phyloP scores from a whole-genome alignment of 2,888 invertebrate genomes.

The Priocnemis perturbator region DNA sequence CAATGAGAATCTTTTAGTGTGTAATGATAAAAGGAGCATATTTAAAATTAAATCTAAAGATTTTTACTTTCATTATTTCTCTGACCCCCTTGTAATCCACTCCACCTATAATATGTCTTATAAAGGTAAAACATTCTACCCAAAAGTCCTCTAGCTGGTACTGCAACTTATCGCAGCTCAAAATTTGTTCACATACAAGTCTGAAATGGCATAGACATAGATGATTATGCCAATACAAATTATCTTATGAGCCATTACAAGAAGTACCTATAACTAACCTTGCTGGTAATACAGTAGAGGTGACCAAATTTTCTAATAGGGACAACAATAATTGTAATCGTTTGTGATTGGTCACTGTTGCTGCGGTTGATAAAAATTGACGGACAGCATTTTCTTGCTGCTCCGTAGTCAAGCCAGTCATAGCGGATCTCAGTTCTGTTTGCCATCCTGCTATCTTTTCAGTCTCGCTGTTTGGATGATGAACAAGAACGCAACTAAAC shows the following conservation, averaged over 20 bases:
- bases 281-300: conserved; percentile 84
- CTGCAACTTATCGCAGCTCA: conserved; percentile 88
- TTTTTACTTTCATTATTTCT: conserved; percentile 89
- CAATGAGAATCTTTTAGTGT: neutral
- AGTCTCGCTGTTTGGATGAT: conserved; percentile 83
- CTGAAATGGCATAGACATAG: conserved; percentile 75
- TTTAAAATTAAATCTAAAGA: too few species aligned
- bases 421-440: conserved; percentile 82
- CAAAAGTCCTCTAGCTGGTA: conserved; percentile 91
- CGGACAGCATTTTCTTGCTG: conserved; percentile 85
- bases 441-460: conserved; percentile 83
- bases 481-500: conserved; percentile 91
- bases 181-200: conserved; percentile 90
- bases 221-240: neutral
- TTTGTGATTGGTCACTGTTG: conserved; percentile 84
- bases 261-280: conserved; percentile 75
- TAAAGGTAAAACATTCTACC: conserved; percentile 90
- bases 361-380: conserved; percentile 85
- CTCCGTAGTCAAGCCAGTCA: conserved; percentile 83
- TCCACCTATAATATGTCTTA: conserved; percentile 89
- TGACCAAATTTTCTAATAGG: conserved; percentile 86
- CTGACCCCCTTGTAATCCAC: conserved; percentile 97
- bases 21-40: too few species aligned
- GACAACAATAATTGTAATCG: conserved; percentile 86
- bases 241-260: neutral